A percentile compares a stretch with the other conserved stretches of the same genome.
Evolutionary conservation across 37 sponge, comb jelly and placozoan species (phyloP).

Genomic region (Theonella swinhoei): DNA sequence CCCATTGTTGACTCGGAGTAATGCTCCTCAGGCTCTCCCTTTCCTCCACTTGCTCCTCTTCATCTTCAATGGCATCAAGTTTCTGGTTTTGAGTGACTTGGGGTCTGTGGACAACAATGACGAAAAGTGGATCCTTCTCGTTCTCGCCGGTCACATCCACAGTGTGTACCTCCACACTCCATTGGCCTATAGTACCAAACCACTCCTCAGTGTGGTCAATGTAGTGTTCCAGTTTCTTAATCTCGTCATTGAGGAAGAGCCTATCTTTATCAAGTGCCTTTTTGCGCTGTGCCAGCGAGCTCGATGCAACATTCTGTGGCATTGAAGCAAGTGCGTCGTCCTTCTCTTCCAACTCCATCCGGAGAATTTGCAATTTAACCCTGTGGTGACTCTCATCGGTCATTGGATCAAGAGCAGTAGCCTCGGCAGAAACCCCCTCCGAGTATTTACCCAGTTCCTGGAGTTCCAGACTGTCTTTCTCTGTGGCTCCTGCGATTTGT

Average conservation of each 20-base stretch:
- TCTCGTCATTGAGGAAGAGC: conserved; percentile 33
- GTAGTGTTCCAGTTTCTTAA: conserved; percentile 76
- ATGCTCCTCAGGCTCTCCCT: not conserved
- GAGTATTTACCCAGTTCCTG: not conserved
- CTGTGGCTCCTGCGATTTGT: not conserved
- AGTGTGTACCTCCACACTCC: conserved; percentile 51
- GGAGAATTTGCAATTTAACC: conserved; percentile 38
- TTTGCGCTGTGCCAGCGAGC: conserved; percentile 34
- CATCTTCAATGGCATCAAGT: not conserved
- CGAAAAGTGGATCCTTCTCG: conserved; percentile 59
- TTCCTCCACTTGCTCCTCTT: not conserved
- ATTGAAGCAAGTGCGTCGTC: conserved; percentile 22
- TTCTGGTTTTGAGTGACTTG: not conserved
- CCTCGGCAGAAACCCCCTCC: not conserved
- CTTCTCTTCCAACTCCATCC: conserved; percentile 44
- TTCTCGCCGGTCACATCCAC: conserved; percentile 46
- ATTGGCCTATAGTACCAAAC: conserved; percentile 69
- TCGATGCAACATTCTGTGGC: conserved; percentile 7
- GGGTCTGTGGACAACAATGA: conserved; percentile 58
- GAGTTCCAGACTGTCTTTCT: not conserved
- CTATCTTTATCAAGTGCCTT: conserved; percentile 48
- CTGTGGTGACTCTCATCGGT: conserved; percentile 43
- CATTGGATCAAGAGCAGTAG: not conserved
- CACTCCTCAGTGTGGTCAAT: conserved; percentile 74
- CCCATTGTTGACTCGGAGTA: not conserved